phyloP scores from a whole-genome alignment of 2,888 invertebrate genomes.

The Steinernema carpocapsae region DNA sequence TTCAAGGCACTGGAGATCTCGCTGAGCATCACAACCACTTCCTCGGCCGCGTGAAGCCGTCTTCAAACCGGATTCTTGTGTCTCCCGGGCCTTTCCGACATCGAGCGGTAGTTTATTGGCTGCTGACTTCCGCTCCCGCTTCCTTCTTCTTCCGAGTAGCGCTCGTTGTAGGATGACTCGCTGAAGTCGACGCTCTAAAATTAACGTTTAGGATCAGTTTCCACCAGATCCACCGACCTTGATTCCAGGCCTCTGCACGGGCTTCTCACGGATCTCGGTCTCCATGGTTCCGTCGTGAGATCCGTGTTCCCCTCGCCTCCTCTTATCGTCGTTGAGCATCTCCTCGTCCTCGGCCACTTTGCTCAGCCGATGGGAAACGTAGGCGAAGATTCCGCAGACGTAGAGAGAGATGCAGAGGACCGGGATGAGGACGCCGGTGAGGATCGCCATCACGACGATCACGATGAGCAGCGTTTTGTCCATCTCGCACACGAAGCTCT shows the following conservation, averaged over 20 bases:
- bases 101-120: constrained; percentile 11
- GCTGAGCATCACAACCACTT: background rate
- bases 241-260: background rate
- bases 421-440: constrained; percentile 34
- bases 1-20: constrained; percentile 17
- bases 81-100: background rate
- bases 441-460: constrained; percentile 29
- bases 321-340: constrained; percentile 18
- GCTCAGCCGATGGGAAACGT: constrained; percentile 19
- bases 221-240: too few species aligned
- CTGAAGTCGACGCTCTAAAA: constrained; percentile 12
- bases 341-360: constrained; percentile 5
- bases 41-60: background rate
- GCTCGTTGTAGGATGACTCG: background rate
- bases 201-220: too few species aligned
- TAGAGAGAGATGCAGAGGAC: constrained; percentile 36
- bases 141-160: background rate
- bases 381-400: constrained; percentile 33
- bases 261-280: constrained; percentile 6
- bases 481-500: constrained; percentile 34
- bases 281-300: constrained; percentile 8
- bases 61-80: background rate
- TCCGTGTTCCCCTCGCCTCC: background rate
- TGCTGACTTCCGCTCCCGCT: background rate
- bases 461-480: constrained; percentile 28